These are phyloP conservation scores for Mythimna albipuncta DNA, from an alignment of 2,888 invertebrate species.

Conservation along the genomic window DNA sequence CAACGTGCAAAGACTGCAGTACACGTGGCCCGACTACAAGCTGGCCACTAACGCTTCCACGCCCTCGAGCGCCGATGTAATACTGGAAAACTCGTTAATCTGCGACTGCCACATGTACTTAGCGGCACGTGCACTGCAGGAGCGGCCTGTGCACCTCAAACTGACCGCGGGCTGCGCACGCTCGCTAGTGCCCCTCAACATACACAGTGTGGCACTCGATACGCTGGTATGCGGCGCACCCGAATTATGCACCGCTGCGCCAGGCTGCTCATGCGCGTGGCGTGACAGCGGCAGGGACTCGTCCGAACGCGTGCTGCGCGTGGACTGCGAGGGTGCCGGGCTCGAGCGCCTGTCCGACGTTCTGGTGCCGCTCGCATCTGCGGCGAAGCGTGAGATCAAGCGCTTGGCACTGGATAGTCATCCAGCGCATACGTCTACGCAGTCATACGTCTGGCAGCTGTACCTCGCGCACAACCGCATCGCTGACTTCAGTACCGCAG, in stretches of 20 bases:
- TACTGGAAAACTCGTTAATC: conserved; percentile 14
- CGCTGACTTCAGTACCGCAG: conserved; percentile 23
- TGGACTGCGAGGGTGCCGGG: conserved; percentile 5
- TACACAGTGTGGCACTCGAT: not conserved
- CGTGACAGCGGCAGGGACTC: not conserved
- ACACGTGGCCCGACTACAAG: conserved; percentile 28
- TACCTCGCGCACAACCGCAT: conserved; percentile 48
- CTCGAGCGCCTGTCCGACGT: not conserved
- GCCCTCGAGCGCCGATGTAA: conserved; percentile 1
- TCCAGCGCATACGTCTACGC: too few relatives aligned
- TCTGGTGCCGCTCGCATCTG: not conserved
- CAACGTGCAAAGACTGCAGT: conserved; percentile 34
- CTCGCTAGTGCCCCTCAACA: not conserved
- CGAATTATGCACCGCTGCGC: conserved; percentile 4
- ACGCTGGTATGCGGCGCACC: conserved; percentile 7
- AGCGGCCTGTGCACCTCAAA: conserved; percentile 15
- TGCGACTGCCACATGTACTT: conserved; percentile 60
- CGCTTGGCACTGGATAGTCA: not conserved
- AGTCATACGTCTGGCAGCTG: conserved; percentile 38
- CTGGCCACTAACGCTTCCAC: not conserved
- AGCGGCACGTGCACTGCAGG: conserved; percentile 46
- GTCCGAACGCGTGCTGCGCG: not conserved
- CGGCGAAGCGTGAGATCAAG: not conserved
- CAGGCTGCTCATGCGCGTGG: conserved; percentile 17
- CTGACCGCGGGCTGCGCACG: not conserved